Base-by-base conservation (phyloP, 2,113 vertebrate species). In the Myrmophylax atrothorax region DNA sequence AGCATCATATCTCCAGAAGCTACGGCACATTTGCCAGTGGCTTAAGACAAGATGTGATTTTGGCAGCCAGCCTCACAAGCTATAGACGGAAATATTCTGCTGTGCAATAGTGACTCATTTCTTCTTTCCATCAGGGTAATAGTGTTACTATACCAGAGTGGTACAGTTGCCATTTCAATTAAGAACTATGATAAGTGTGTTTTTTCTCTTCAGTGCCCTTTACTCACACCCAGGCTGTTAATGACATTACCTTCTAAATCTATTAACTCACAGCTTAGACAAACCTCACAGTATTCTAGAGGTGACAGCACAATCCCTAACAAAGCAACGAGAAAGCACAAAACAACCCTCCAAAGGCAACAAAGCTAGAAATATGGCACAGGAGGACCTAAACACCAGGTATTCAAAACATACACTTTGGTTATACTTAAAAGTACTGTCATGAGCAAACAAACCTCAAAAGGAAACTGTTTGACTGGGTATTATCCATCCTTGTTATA, bases 11-110 rank as follows among this genome's bases (percentile, higher is more conserved):
- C 23, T 46, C 29, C 60, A 60, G 60, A 94, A 49, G 26, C 33
- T 18, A 25, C 1, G 5, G 68, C 28, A 40, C 0, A 0, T 75
- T 33, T 56, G 26, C 29, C 38, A 42, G 35, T 16, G 66, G 19
- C 52, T 82, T 79, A 28, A 67, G 22, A 50, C 33, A 74, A 58
- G 28, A 29, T 0, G 1, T 37, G 18, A 49, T 42, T 79, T 85
- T 60, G 67, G 53, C 66, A 87, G 44, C 33, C 37, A 79, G 47
- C 23, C 58, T 63, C 37, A 23, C 28, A 52, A 60, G 18, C 16
- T 23, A 15, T 12, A 31, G 14, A 46, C 8, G 6, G 22, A 35
- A 78, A 74, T 46, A 62, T 31, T 74, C 35, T 75, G 52, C 63
- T 0, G 0, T 6, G 55, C 50, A 66, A n/a, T 3, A 0, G 15